Conservation (phyloP, 2,888 invertebrate genomes). For the Acanthosepion esculentum region DNA sequence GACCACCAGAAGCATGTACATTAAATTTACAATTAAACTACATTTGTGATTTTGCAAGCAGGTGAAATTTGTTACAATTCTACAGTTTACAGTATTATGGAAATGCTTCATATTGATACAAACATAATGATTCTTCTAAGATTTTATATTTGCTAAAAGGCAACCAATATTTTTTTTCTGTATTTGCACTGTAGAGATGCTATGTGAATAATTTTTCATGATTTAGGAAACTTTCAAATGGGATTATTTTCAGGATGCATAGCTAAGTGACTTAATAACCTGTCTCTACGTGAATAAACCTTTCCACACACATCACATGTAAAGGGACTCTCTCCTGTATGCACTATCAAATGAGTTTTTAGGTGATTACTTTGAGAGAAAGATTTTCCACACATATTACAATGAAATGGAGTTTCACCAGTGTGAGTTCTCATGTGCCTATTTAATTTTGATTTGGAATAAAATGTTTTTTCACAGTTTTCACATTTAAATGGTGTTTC, state of each 20-base stretch:
- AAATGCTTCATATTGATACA: not conserved
- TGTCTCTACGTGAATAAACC: constrained; percentile 18
- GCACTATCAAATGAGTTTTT: not conserved
- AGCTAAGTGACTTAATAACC: not conserved
- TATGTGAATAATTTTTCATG: not conserved
- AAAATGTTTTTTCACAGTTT: constrained; percentile 25
- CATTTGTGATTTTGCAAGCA: no score
- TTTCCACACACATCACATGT: constrained; percentile 23
- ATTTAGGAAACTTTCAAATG: not conserved
- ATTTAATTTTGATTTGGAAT: not conserved
- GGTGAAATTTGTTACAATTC: no score
- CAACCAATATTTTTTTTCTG: no score
- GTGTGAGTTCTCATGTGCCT: not conserved
- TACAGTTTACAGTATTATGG: no score
- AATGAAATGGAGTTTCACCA: not conserved
- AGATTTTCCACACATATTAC: constrained; percentile 36
- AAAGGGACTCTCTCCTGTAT: constrained; percentile 20
- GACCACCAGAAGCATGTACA: no score
- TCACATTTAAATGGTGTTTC: constrained; percentile 36
- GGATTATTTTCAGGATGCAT: not conserved
- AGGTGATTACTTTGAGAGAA: not conserved
- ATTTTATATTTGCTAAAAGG: not conserved
- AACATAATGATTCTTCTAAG: not conserved
- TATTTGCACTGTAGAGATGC: not conserved
- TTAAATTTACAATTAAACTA: no score